A percentile compares a stretch with the other conserved stretches of the same genome.
These are phyloP conservation scores for Goniozus legneri DNA, from an alignment of 1,140 invertebrate species.

Conservation along the genomic window DNA sequence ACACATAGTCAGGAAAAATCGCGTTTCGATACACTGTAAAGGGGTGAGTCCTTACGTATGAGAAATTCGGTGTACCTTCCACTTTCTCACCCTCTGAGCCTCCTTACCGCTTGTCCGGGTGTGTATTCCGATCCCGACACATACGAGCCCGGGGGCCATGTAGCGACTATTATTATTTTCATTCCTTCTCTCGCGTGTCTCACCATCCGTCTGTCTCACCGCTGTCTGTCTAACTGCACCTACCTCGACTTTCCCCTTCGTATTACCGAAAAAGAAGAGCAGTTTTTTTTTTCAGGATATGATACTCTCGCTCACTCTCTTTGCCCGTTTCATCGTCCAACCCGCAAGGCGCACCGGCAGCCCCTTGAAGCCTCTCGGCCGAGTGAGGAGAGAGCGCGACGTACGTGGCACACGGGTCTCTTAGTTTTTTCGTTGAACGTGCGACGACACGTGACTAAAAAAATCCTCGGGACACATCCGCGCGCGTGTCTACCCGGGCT, in stretches of 20 bases:
- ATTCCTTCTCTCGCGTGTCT: constrained; percentile 43
- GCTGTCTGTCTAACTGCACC: constrained; percentile 30
- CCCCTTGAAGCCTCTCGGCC: no score
- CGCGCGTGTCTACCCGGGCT: no score
- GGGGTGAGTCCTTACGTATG: constrained; percentile 35
- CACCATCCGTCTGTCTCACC: constrained; percentile 30
- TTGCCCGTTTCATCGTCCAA: constrained; percentile 11
- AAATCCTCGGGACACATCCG: constrained; percentile 29
- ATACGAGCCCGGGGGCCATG: constrained; percentile 43
- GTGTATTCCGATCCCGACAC: no score
- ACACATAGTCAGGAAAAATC: no score
- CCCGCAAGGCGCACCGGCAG: no score
- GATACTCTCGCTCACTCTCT: constrained; percentile 14
- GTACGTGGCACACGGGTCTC: constrained; percentile 12
- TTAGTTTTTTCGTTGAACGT: constrained; percentile 21
- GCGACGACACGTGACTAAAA: constrained; percentile 20
- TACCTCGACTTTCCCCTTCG: constrained; percentile 15
- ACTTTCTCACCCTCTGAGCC: no score
- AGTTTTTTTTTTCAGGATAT: constrained; percentile 41
- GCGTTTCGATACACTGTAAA: background rate
- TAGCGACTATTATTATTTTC: constrained; percentile 46
- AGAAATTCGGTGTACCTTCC: constrained; percentile 41
- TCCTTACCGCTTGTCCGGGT: no score
- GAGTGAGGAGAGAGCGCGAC: no score
- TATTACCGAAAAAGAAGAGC: constrained; percentile 10